These are phyloP conservation scores for Drosophila tani DNA, from an alignment of 1,140 invertebrate species.

Conservation along the genomic window DNA sequence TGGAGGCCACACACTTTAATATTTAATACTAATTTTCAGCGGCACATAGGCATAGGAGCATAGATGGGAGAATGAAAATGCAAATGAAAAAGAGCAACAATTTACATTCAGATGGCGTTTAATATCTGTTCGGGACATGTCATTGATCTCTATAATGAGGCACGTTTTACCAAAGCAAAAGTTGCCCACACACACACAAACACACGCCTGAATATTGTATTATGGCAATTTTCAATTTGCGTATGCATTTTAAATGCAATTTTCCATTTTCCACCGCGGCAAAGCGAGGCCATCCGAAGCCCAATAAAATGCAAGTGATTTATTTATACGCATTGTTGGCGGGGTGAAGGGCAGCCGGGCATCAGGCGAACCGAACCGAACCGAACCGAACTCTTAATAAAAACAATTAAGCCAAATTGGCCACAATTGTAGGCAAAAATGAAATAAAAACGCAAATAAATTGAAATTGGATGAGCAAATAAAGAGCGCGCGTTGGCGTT, in stretches of 20 bases:
- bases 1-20: background rate
- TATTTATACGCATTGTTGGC: constrained; percentile 70
- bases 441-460: constrained; percentile 45
- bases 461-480: constrained; percentile 23
- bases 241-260: constrained; percentile 73
- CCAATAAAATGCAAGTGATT: constrained; percentile 74
- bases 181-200: constrained; percentile 19
- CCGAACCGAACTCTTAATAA: constrained; percentile 54
- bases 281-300: constrained; percentile 23
- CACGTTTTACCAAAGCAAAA: constrained; percentile 44
- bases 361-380: background rate
- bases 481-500: constrained; percentile 8
- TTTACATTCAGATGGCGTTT: constrained; percentile 63
- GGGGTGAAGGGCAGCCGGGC: background rate
- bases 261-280: constrained; percentile 34
- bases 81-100: constrained; percentile 59
- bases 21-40: constrained; percentile 13
- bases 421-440: constrained; percentile 61
- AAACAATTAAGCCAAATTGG: constrained; percentile 74
- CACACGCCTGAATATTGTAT: constrained; percentile 33
- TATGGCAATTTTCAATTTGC: constrained; percentile 56
- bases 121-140: constrained; percentile 42
- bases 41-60: background rate
- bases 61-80: constrained; percentile 3
- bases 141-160: constrained; percentile 68